Evolutionary conservation across 2,797 vertebrate species (phyloP).

Genomic region (Brotula barbata): DNA sequence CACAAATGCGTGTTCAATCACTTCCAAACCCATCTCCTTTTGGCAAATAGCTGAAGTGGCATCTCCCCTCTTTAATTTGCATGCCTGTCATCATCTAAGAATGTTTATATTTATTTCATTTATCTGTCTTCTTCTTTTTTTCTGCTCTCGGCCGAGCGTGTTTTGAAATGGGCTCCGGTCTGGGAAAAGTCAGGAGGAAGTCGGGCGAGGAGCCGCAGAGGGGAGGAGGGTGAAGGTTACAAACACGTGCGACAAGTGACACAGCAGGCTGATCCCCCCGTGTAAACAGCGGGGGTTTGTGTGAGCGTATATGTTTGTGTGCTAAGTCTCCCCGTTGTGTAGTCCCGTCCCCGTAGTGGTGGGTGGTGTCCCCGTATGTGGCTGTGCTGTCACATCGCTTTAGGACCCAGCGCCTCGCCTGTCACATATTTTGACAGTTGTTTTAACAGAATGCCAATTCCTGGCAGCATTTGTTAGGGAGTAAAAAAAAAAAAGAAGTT

Average conservation of each 20-base stretch:
- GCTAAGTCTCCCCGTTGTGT: constrained; percentile 33
- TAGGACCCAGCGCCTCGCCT: constrained; percentile 58
- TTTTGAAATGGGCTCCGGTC: constrained; percentile 64
- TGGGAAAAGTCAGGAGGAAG: constrained; percentile 38
- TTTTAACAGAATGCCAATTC: no score
- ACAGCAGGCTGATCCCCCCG: constrained; percentile 50
- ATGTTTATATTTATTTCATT: constrained; percentile 69
- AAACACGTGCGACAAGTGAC: constrained; percentile 58
- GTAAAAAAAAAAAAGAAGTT: no score
- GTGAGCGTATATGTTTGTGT: constrained; percentile 25
- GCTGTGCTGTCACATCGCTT: constrained; percentile 76
- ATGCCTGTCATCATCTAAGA: constrained; percentile 69
- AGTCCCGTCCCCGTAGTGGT: constrained; percentile 66
- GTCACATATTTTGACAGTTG: no score
- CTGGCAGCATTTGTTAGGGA: no score
- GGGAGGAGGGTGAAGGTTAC: constrained; percentile 7
- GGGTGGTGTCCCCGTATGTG: constrained; percentile 72
- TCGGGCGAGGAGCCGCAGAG: constrained; percentile 29
- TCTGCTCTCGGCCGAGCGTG: constrained; percentile 53
- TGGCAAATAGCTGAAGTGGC: constrained; percentile 62
- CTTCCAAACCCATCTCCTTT: constrained; percentile 63
- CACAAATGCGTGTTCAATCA: constrained; percentile 47
- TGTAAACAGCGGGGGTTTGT: constrained; percentile 54
- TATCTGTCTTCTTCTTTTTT: constrained; percentile 51
- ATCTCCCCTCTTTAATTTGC: constrained; percentile 74